Conservation (phyloP, 2,797 vertebrate genomes). For the Sylvia borin region DNA sequence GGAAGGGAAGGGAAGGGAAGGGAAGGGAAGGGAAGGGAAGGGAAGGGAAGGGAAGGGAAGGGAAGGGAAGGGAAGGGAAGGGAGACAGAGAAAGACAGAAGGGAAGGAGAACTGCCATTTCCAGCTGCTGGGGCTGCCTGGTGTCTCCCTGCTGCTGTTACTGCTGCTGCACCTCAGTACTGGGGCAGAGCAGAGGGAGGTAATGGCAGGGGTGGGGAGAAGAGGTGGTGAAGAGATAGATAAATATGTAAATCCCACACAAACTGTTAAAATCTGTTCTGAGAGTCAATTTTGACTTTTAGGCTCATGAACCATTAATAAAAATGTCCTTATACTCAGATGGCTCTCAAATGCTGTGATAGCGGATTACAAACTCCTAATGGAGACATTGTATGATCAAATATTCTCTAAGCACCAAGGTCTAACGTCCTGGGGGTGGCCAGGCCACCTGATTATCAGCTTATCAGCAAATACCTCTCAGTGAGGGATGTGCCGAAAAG, state of each 20-base stretch:
- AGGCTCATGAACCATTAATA: conserved; percentile 79
- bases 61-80: neutral
- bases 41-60: no score
- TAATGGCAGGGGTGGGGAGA: neutral
- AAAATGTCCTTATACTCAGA: conserved; percentile 84
- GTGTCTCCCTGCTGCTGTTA: neutral
- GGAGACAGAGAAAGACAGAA: no score
- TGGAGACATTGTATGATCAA: conserved; percentile 71
- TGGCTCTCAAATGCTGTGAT: conserved; percentile 75
- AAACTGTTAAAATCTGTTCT: conserved; percentile 66
- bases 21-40: no score
- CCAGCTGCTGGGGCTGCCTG: neutral
- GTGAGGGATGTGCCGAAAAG: conserved; percentile 46
- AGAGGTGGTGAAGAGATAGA: neutral
- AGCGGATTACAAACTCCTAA: conserved; percentile 82
- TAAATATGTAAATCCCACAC: neutral
- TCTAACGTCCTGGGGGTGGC: conserved; percentile 66
- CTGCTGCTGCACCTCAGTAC: neutral
- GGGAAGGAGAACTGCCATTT: neutral
- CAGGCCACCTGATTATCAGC: conserved; percentile 75
- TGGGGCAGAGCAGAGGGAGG: neutral
- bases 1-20: no score
- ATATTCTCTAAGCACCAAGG: conserved; percentile 63
- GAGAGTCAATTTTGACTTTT: conserved; percentile 72
- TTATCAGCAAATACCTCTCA: conserved; percentile 69